A percentile compares a stretch with the other conserved stretches of the same genome.
These are phyloP conservation scores for Hirtodrosophila histrioides DNA, from an alignment of 2,888 invertebrate genomes.

Conservation along the genomic window DNA sequence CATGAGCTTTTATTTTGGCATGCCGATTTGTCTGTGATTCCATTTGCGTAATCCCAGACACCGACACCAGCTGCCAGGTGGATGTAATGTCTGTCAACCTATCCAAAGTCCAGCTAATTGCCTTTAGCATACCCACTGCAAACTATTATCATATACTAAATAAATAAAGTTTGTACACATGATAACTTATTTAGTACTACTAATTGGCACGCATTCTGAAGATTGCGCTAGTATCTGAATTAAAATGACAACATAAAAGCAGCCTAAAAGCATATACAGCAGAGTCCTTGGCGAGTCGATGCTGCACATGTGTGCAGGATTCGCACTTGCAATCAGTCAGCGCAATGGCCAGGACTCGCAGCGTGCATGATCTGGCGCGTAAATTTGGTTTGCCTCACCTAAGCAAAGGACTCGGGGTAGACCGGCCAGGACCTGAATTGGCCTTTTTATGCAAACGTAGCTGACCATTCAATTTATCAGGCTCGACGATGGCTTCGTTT, in stretches of 20 bases:
- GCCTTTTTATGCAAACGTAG: slow-evolving; percentile 69
- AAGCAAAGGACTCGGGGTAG: slow-evolving; percentile 15
- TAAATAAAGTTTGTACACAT: too few species aligned
- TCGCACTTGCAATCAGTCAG: slow-evolving; percentile 38
- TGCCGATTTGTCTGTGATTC: slow-evolving; percentile 48
- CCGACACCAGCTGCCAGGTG: slow-evolving; percentile 20
- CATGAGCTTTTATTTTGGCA: slow-evolving; percentile 23
- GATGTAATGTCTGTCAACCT: slow-evolving; percentile 2
- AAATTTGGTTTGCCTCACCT: slow-evolving; percentile 53
- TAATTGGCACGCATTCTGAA: too few species aligned
- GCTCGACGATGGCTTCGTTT: slow-evolving; percentile 54
- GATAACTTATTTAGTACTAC: too few species aligned
- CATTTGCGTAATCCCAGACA: slow-evolving; percentile 34
- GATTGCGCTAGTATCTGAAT: too few species aligned
- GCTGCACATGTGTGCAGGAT: not conserved
- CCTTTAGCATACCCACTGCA: too few species aligned
- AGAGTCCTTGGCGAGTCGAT: not conserved
- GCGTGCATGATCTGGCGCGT: slow-evolving; percentile 31
- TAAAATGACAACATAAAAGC: too few species aligned
- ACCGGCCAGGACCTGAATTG: slow-evolving; percentile 34
- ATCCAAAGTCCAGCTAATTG: not conserved
- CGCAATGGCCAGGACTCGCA: slow-evolving; percentile 11
- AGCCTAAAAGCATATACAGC: slow-evolving; percentile 13
- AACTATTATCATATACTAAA: too few species aligned
- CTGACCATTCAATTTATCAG: slow-evolving; percentile 78